A percentile compares a stretch with the other conserved stretches of the same genome.
phyloP scores from a whole-genome alignment of 1,140 invertebrate species.

The Lepidurus packardi region DNA sequence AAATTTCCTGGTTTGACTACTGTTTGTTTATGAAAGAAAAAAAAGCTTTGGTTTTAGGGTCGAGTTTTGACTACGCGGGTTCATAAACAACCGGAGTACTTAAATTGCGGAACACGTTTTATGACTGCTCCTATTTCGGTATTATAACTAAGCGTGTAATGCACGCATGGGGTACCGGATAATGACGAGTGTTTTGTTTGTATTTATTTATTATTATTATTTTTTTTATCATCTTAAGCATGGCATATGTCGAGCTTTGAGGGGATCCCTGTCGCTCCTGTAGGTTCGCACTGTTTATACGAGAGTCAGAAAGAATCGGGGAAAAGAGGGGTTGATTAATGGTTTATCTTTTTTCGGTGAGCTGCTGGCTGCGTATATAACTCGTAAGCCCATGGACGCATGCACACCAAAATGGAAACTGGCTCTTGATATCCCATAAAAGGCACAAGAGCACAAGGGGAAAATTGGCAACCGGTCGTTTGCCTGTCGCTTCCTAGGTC shows the following conservation, averaged over 20 bases:
- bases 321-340: neutral
- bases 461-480: neutral
- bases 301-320: neutral
- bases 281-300: neutral
- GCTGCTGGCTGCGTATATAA: neutral
- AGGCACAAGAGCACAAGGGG: constrained; percentile 4
- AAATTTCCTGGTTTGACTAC: neutral
- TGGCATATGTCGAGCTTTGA: neutral
- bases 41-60: no score
- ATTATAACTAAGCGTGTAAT: neutral
- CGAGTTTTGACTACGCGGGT: neutral
- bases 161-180: neutral
- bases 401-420: neutral
- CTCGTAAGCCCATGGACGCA: neutral
- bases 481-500: neutral
- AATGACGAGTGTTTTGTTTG: neutral
- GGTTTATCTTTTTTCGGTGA: neutral
- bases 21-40: neutral
- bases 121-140: neutral
- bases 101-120: neutral
- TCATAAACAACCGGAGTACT: neutral
- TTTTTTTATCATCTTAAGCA: no score
- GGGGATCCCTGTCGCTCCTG: neutral
- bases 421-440: constrained; percentile 12
- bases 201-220: neutral